These are phyloP conservation scores for Stenurella melanura DNA, from an alignment of 2,888 invertebrate species.

Conservation along the genomic window DNA sequence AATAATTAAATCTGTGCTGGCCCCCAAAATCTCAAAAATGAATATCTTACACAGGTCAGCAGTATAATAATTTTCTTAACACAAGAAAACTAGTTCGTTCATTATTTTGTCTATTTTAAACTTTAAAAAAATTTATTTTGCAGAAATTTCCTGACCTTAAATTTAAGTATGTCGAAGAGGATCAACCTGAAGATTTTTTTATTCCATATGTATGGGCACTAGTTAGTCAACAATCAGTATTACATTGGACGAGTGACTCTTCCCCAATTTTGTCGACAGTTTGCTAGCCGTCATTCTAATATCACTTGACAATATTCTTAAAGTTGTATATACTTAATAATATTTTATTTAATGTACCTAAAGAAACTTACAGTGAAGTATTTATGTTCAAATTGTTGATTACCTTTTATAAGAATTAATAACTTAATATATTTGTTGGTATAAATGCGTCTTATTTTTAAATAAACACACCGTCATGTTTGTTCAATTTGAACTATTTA, in stretches of 20 bases:
- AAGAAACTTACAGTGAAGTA: constrained; percentile 7
- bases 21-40: too few species aligned
- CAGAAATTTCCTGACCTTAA: constrained; percentile 99
- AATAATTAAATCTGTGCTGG: too few species aligned
- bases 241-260: constrained; percentile 64
- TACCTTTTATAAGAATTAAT: constrained; percentile 38
- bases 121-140: constrained; percentile 63
- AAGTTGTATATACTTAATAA: constrained; percentile 18
- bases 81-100: too few species aligned
- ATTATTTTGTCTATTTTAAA: constrained; percentile 14
- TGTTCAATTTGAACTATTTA: too few species aligned
- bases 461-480: too few species aligned
- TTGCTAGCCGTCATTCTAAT: constrained; percentile 25
- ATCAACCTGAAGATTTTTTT: constrained; percentile 98
- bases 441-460: constrained; percentile 15
- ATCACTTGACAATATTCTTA: constrained; percentile 23
- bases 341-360: constrained; percentile 27
- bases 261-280: constrained; percentile 34
- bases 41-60: too few species aligned
- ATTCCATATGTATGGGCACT: constrained; percentile 99
- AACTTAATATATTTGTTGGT: constrained; percentile 36
- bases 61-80: too few species aligned
- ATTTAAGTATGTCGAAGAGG: constrained; percentile 99
- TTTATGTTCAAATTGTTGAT: constrained; percentile 31
- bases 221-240: constrained; percentile 76